Evolutionary conservation across 2,797 vertebrate species (phyloP).

Genomic region (Eleutherodactylus coqui): DNA sequence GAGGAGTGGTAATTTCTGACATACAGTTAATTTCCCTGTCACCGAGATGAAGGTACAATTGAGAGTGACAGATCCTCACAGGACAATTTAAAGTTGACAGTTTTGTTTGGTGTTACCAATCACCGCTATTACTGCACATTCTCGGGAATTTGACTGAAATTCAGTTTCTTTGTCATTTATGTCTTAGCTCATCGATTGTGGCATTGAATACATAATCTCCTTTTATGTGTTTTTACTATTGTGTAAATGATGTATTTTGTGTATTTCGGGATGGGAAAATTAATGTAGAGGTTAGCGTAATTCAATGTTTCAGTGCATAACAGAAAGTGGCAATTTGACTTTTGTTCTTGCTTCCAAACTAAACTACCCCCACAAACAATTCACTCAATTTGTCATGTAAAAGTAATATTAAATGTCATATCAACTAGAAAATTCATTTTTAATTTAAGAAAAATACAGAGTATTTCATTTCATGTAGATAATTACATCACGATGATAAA

Average conservation of each 20-base stretch:
- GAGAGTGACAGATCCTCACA: slow-evolving; percentile 67
- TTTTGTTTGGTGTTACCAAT: slow-evolving; percentile 67
- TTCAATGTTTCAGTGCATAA: not conserved
- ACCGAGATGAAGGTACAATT: slow-evolving; percentile 64
- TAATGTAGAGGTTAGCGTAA: not conserved
- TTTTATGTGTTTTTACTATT: not conserved
- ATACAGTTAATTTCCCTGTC: slow-evolving; percentile 64
- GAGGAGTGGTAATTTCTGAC: slow-evolving; percentile 55
- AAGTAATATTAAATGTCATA: not conserved
- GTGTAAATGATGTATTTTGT: not conserved
- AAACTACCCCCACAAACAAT: not conserved
- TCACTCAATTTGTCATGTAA: not conserved
- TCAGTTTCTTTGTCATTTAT: not conserved
- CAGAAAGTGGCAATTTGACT: not conserved
- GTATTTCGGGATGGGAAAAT: not conserved
- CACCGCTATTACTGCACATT: slow-evolving; percentile 50
- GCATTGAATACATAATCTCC: not conserved
- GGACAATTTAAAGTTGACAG: slow-evolving; percentile 68
- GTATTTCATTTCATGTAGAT: not conserved
- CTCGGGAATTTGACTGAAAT: not conserved
- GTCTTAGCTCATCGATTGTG: not conserved
- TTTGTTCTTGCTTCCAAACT: not conserved
- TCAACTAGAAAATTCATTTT: not conserved
- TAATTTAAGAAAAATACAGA: not conserved
- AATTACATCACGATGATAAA: not conserved